These are phyloP conservation scores for Druon quercuslanigerum DNA, from an alignment of 1,140 invertebrate genomes.

Conservation along the genomic window DNA sequence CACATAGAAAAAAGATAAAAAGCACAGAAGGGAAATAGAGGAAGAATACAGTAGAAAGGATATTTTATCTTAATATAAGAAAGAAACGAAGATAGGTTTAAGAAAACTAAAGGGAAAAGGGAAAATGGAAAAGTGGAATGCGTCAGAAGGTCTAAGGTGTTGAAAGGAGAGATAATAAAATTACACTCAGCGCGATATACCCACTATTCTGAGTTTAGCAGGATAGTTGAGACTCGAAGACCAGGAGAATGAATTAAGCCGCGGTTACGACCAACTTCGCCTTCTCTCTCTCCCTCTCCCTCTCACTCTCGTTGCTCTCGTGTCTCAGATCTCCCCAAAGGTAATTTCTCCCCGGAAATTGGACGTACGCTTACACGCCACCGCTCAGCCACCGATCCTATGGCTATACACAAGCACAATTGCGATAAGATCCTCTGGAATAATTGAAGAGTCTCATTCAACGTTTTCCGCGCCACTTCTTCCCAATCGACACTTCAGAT, in stretches of 20 bases:
- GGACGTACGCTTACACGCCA: constrained; percentile 43
- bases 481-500: constrained; percentile 13
- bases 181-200: constrained; percentile 36
- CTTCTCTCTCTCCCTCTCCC: no score
- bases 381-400: constrained; percentile 34
- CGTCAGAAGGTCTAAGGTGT: not conserved
- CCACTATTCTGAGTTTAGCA: constrained; percentile 36
- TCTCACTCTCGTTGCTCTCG: not conserved
- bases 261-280: constrained; percentile 38
- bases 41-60: not conserved
- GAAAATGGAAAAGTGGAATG: constrained; percentile 14
- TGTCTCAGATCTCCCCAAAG: constrained; percentile 35
- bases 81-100: not conserved
- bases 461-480: not conserved
- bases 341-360: constrained; percentile 42
- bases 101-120: not conserved
- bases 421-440: constrained; percentile 37
- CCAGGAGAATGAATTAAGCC: constrained; percentile 37
- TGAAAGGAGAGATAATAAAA: constrained; percentile 36
- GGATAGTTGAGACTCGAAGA: constrained; percentile 36
- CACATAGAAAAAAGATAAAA: not conserved
- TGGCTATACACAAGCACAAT: constrained; percentile 27
- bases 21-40: not conserved
- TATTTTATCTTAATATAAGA: constrained; percentile 1
- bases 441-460: constrained; percentile 35